Evolutionary conservation across 2,113 vertebrate genomes (phyloP), one percentile per base, ranked within the genome.

Genomic region (Bagarius yarrelli): DNA sequence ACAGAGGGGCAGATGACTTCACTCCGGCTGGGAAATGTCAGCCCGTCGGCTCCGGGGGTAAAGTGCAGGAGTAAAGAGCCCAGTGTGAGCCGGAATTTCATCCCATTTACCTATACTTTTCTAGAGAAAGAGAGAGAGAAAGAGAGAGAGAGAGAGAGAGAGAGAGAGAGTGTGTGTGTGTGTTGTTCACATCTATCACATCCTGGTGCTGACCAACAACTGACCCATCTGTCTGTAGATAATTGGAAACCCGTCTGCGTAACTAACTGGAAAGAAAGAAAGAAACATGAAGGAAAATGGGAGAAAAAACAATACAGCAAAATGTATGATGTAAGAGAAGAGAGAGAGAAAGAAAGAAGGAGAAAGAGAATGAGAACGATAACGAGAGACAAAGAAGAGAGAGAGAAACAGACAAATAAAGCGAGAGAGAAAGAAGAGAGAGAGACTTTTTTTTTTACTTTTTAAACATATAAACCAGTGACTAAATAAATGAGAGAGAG

Each of bases 11-110:
- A 32, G 19, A 73, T 80, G 79, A 80, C 79, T 73, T 80, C 79
- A 80, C 69, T 73, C 21, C 25, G 67, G 79, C 69, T 80, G 79
- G 79, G 63, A 80, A 74, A 53, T 50, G 44, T 74, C 70, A 81
- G 40, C n/a, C n/a, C n/a, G n/a, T 19, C 57, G n/a, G 30, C 23
- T 18, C 21, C 2, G 67, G 23, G 55, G 59, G 30, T 80, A 70
- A 66, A 78, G 60, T 59, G 72, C 72, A 75, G 32, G 72, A 59
- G 55, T 61, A 74, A 63, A 73, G 70, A 63, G 70, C 40, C 57
- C 56, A 64, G 70, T 60, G 57, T 34, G 30, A 15, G 23, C 44
- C 53, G 59, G 69, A 74, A 55, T 30, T 47, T 6, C 32, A 73
- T 59, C 55, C 36, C 8, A 14, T 56, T 69, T 19, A 82, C 18